phyloP scores from a whole-genome alignment of 2,888 invertebrate species.

The Eudemis profundana region DNA sequence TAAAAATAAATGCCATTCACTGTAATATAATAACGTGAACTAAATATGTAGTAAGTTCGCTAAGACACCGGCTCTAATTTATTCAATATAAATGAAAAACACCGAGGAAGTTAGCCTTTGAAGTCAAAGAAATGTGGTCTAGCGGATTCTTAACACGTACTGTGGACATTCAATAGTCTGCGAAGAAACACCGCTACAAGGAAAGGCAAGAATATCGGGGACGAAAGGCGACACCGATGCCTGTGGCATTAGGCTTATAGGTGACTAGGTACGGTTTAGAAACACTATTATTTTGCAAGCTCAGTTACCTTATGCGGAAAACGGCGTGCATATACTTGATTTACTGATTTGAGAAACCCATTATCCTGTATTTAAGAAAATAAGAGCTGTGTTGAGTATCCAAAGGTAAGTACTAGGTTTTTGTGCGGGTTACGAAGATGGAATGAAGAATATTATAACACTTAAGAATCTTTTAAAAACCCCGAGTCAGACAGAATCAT shows the following conservation, averaged over 20 bases:
- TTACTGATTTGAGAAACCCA: not conserved
- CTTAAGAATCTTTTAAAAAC: too few relatives aligned
- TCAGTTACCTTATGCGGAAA: constrained; percentile 19
- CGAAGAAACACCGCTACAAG: constrained; percentile 64
- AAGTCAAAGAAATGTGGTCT: constrained; percentile 28
- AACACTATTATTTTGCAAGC: constrained; percentile 43
- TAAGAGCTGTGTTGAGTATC: too few relatives aligned
- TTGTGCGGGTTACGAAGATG: too few relatives aligned
- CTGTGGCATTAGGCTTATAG: constrained; percentile 71
- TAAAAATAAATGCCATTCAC: constrained; percentile 12
- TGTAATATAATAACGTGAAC: constrained; percentile 30
- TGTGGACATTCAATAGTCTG: constrained; percentile 74
- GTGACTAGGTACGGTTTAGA: constrained; percentile 56
- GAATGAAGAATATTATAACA: too few relatives aligned
- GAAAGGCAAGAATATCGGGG: constrained; percentile 74
- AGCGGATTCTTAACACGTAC: constrained; percentile 38
- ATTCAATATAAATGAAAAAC: not conserved
- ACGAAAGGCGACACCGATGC: constrained; percentile 80
- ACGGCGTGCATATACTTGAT: constrained; percentile 18
- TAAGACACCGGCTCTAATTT: not conserved
- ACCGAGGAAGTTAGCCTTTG: constrained; percentile 11
- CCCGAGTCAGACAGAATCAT: too few relatives aligned
- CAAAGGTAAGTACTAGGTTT: too few relatives aligned
- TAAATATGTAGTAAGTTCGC: not conserved
- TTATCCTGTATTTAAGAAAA: not conserved